These are phyloP conservation scores for Diprion similis DNA, from an alignment of 1,140 invertebrate species.

Conservation along the genomic window DNA sequence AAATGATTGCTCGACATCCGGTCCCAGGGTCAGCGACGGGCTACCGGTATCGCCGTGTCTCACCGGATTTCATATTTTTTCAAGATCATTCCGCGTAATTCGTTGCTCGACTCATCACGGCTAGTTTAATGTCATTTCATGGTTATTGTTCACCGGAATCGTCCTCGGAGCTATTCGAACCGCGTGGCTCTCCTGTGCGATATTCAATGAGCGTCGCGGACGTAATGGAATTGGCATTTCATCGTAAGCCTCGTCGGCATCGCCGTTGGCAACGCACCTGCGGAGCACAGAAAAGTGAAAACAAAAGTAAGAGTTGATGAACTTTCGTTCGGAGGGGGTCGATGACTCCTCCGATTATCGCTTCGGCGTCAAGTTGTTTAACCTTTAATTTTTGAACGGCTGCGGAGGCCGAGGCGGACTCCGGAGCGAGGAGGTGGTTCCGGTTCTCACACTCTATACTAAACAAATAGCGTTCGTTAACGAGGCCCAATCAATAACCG, in stretches of 20 bases:
- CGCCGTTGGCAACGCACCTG: neutral
- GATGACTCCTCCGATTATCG: neutral
- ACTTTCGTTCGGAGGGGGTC: neutral
- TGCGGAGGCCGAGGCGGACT: neutral
- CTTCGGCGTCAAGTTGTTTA: neutral
- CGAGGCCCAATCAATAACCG: conserved; percentile 52
- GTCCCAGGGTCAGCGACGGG: conserved; percentile 47
- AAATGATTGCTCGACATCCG: conserved; percentile 60
- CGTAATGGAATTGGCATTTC: neutral
- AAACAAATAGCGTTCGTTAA: conserved; percentile 43
- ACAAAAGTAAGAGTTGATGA: too few relatives aligned
- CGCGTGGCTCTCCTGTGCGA: neutral
- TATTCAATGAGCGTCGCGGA: neutral
- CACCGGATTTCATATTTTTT: conserved; percentile 47
- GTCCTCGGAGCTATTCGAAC: neutral
- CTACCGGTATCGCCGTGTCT: conserved; percentile 21
- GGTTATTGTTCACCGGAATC: conserved; percentile 58
- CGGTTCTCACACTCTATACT: conserved; percentile 42
- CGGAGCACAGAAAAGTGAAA: too few relatives aligned
- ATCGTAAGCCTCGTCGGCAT: too few relatives aligned
- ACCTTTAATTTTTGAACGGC: neutral
- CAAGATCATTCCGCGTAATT: conserved; percentile 60
- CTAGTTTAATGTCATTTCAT: conserved; percentile 61
- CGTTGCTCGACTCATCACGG: conserved; percentile 58
- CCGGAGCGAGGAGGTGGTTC: conserved; percentile 27